These are phyloP conservation scores for Solea senegalensis DNA, from an alignment of 2,113 vertebrate species.

Conservation along the genomic window DNA sequence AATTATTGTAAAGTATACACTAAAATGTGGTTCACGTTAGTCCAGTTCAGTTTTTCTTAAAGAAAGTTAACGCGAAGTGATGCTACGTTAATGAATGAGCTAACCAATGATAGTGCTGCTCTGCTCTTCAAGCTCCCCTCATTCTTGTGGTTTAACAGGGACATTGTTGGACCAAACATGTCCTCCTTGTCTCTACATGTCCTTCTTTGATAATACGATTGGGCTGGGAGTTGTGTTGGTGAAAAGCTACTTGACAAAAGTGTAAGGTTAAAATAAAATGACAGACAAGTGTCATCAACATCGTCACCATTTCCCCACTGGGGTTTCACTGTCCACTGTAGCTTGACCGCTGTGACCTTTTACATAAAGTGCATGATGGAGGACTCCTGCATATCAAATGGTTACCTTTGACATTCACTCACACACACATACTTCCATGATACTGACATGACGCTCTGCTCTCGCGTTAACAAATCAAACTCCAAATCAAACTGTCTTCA, in stretches of 20 bases:
- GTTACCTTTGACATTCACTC: slow-evolving; percentile 80
- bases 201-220: background rate
- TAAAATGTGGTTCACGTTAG: background rate
- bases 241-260: no score
- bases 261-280: background rate
- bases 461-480: background rate
- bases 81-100: background rate
- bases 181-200: background rate
- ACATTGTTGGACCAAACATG: background rate
- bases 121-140: no score
- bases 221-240: no score
- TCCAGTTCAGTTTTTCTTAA: background rate
- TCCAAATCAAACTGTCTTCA: background rate
- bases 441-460: no score
- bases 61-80: background rate
- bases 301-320: background rate
- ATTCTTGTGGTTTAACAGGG: no score
- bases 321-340: background rate
- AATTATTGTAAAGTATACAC: background rate
- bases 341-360: slow-evolving; percentile 61
- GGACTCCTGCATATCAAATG: background rate
- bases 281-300: background rate
- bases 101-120: no score
- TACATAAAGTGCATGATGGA: slow-evolving; percentile 28
- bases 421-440: background rate